phyloP scores from a whole-genome alignment of 2,113 vertebrate species.

The Centropus unirufus region DNA sequence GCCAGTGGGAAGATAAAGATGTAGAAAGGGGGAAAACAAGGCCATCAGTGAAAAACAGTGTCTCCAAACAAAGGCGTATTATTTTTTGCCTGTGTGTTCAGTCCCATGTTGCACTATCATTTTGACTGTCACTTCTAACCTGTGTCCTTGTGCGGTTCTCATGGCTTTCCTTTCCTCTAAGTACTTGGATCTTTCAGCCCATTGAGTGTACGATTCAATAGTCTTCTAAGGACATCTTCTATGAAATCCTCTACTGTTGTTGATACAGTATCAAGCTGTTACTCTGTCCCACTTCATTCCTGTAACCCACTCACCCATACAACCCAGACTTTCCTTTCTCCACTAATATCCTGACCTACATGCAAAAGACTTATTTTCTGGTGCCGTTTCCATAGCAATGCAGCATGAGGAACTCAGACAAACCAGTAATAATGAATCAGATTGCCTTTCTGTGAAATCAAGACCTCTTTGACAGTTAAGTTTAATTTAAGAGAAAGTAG shows the following conservation, averaged over 20 bases:
- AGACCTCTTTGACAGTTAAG: not conserved
- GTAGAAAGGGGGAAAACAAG: not conserved
- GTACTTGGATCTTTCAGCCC: not conserved
- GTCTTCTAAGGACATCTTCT: not conserved
- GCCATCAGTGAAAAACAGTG: not conserved
- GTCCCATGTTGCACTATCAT: not conserved
- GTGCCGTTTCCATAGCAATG: constrained; percentile 61
- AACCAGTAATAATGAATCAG: not conserved
- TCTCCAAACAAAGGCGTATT: not conserved
- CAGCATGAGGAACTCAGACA: not conserved
- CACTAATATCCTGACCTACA: constrained; percentile 45
- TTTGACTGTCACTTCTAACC: not conserved
- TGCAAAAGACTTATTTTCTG: constrained; percentile 27
- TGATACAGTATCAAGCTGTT: not conserved
- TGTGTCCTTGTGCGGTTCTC: not conserved
- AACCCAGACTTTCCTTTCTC: constrained; percentile 6
- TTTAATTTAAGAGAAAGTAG: not conserved
- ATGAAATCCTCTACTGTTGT: not conserved
- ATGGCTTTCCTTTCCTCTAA: not conserved
- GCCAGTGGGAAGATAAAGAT: not conserved
- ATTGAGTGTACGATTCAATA: not conserved
- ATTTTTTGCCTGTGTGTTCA: not conserved
- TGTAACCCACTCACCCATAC: not conserved
- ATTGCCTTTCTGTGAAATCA: not conserved
- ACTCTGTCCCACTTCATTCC: not conserved